A percentile compares a stretch with the other conserved stretches of the same genome.
Evolutionary conservation across 2,888 invertebrate species (phyloP).

Genomic region (Oxycera nigricornis): DNA sequence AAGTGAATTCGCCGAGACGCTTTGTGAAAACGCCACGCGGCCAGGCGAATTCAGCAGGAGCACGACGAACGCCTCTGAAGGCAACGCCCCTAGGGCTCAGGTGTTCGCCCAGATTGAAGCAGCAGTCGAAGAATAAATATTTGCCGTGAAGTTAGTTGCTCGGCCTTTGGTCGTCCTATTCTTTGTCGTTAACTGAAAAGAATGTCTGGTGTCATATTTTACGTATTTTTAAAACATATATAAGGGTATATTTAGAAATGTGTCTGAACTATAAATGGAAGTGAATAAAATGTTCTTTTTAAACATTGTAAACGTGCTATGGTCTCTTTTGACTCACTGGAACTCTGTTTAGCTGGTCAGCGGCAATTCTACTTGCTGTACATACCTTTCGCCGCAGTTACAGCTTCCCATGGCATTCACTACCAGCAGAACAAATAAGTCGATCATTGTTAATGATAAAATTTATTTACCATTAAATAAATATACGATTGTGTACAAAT

Average conservation of each 20-base stretch:
- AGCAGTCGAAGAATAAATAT: conserved; percentile 18
- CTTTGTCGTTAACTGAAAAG: not conserved
- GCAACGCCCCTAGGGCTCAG: conserved; percentile 21
- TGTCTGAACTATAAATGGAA: too few species aligned
- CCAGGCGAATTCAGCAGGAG: not conserved
- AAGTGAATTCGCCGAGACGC: conserved; percentile 34
- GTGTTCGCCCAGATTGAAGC: conserved; percentile 35
- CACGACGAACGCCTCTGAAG: conserved; percentile 25
- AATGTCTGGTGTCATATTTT: conserved; percentile 30
- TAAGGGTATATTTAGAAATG: not conserved
- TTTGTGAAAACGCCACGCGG: conserved; percentile 31
- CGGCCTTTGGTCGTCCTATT: not conserved
- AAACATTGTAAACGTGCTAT: too few species aligned
- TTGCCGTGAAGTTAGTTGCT: conserved; percentile 7
- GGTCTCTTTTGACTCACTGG: too few species aligned
- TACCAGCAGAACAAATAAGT: too few species aligned
- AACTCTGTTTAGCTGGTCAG: too few species aligned
- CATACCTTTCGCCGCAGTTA: too few species aligned
- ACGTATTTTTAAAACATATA: not conserved
- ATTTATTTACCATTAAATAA: conserved; percentile 35
- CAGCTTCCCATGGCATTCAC: too few species aligned
- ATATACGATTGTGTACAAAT: conserved; percentile 34
- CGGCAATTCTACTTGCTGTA: too few species aligned
- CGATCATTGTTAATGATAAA: conserved; percentile 32
- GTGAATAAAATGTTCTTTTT: too few species aligned